Evolutionary conservation across 2,797 vertebrate genomes (phyloP), one percentile per base, ranked within the genome.

Genomic region (Erithacus rubecula): DNA sequence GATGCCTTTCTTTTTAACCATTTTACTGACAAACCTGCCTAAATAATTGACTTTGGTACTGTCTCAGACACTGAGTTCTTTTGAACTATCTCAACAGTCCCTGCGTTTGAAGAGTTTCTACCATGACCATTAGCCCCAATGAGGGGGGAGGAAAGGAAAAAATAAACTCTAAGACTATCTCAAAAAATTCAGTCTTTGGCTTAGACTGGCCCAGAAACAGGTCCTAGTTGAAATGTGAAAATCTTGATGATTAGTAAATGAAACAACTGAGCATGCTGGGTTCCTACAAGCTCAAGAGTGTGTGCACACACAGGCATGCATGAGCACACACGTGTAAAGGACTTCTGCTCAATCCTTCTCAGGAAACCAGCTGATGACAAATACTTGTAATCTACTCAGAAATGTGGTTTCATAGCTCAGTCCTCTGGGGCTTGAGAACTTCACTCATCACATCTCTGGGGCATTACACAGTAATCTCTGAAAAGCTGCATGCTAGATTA

Each of bases 71-170:
- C 90, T 43, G 72, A 96, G 88, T 56, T 95, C 68, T 96, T 97
- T 22, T 96, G 93, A 97, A 94, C 96, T 65, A 83, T 60, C 75
- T 96, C 95, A 96, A 96, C 97, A 97, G 88, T 30, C 92, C 94
- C 93, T 56, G 84, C 68, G 93, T 97, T 79, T 94, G 76, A 96
- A 88, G 94, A 98, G n/a, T 58, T 89, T 78, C 83, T 97, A 95
- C 95, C 95, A 97, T 94, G 96, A 95, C 86, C 92, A 86, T 39
- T 60, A 93, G 84, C 85, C 64, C 65, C 91, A 93, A 76, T 49
- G 70, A 55, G 76, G 52, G 52, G 53, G 44, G 27, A 58, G 10
- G 65, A 95, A 96, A 47, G 37, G 74, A 72, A 63, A 51, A 64
- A 86, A 80, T 49, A 87, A 94, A 92, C 84, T 92, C 6, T 84